Evolutionary conservation across 2,888 invertebrate genomes (phyloP).

Genomic region (Diachrysia chrysitis): DNA sequence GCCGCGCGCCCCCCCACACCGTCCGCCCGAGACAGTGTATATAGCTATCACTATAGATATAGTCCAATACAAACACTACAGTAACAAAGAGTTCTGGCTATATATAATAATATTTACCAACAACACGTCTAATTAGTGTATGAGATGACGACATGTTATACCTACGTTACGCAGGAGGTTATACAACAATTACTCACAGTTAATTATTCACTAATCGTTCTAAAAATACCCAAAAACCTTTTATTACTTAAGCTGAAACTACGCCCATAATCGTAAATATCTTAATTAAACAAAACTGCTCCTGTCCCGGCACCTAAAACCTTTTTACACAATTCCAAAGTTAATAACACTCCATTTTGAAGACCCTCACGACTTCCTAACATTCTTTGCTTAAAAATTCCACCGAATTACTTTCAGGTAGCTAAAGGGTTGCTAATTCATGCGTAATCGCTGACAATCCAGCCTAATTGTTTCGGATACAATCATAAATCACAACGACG

Average conservation of each 20-base stretch:
- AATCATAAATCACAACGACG: slow-evolving; percentile 58
- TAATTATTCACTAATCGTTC: slow-evolving; percentile 37
- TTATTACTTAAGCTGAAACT: slow-evolving; percentile 39
- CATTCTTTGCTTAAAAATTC: slow-evolving; percentile 50
- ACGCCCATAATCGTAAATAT: slow-evolving; percentile 49
- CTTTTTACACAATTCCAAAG: slow-evolving; percentile 47
- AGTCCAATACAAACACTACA: no score
- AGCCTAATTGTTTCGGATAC: slow-evolving; percentile 55
- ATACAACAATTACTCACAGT: slow-evolving; percentile 9
- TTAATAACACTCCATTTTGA: slow-evolving; percentile 53
- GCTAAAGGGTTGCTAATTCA: slow-evolving; percentile 48
- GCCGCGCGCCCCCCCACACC: no score
- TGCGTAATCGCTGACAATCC: slow-evolving; percentile 57
- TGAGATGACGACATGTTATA: not conserved
- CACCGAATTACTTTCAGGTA: slow-evolving; percentile 46
- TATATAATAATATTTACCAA: not conserved
- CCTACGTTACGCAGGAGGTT: not conserved
- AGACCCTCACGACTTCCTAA: slow-evolving; percentile 32
- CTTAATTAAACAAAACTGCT: slow-evolving; percentile 53
- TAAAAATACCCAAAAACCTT: slow-evolving; percentile 39
- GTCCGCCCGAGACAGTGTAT: no score
- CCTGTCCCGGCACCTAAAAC: slow-evolving; percentile 41
- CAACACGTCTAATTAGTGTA: not conserved
- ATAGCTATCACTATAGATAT: no score
- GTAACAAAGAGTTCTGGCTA: not conserved